These are phyloP conservation scores for Caenorhabditis brenneri DNA, from an alignment of 1,140 invertebrate species.

Conservation along the genomic window DNA sequence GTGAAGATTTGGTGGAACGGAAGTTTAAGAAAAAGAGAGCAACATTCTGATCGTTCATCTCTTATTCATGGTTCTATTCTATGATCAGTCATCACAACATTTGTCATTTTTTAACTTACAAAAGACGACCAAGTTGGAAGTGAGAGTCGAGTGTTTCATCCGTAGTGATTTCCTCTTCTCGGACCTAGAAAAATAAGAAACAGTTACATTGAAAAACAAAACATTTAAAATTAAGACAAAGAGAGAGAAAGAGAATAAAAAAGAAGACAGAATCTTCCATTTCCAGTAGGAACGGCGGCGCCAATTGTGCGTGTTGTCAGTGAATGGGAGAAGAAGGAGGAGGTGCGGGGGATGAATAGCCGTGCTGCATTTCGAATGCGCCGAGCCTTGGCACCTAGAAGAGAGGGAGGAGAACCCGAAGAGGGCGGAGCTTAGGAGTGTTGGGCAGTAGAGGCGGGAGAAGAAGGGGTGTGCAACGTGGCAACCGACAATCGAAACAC, in stretches of 20 bases:
- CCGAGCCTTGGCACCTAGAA: constrained; percentile 39
- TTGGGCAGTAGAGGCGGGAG: neutral
- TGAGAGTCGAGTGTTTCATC: constrained; percentile 42
- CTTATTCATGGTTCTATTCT: neutral
- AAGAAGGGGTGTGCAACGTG: neutral
- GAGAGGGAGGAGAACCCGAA: constrained; percentile 18
- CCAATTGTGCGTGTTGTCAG: constrained; percentile 36
- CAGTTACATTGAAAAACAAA: neutral
- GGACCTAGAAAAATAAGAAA: constrained; percentile 10
- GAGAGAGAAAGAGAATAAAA: neutral
- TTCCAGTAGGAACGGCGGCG: constrained; percentile 10
- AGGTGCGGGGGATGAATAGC: constrained; percentile 8
- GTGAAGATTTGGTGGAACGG: neutral
- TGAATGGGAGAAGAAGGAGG: neutral
- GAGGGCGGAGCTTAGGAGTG: neutral
- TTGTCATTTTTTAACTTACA: neutral
- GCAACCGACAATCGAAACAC: neutral
- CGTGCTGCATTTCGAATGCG: constrained; percentile 30
- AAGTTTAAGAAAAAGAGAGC: neutral
- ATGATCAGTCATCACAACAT: too few species aligned
- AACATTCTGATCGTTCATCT: neutral
- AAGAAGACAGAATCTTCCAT: neutral
- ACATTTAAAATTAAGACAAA: neutral
- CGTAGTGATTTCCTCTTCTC: neutral
- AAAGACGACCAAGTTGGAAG: constrained; percentile 23